These are phyloP conservation scores for Nothobranchius furzeri DNA, from an alignment of 2,113 vertebrate genomes.

Conservation along the genomic window DNA sequence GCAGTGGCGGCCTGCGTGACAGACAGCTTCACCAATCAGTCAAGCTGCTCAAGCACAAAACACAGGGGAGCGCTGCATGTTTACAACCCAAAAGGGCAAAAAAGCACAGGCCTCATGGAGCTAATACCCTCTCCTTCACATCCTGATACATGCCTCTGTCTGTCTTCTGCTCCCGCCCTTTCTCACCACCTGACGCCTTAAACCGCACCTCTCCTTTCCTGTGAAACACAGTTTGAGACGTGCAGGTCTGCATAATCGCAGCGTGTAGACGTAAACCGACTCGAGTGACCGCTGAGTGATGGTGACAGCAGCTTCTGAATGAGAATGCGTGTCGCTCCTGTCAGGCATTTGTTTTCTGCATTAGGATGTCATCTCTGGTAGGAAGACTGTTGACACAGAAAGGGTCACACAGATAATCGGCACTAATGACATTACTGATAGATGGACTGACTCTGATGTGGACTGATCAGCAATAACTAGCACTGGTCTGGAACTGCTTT, in stretches of 20 bases:
- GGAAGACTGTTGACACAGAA: conserved; percentile 55
- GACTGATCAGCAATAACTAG: background rate
- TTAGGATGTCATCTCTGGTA: conserved; percentile 58
- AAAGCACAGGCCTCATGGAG: conserved; percentile 56
- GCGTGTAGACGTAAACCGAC: conserved; percentile 18
- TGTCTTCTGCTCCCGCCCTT: conserved; percentile 2
- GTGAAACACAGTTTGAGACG: conserved; percentile 26
- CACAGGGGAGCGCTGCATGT: conserved; percentile 62
- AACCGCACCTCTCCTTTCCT: conserved; percentile 21
- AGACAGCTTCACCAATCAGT: conserved; percentile 74
- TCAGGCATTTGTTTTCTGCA: conserved; percentile 48
- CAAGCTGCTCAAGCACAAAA: conserved; percentile 64
- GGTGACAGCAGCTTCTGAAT: background rate
- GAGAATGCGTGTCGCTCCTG: conserved; percentile 27
- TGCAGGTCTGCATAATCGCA: conserved; percentile 31
- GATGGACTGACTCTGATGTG: background rate
- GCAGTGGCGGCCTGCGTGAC: conserved; percentile 63
- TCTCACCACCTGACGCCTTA: conserved; percentile 6
- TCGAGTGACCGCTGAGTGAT: background rate
- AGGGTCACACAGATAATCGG: conserved; percentile 39
- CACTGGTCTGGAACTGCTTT: background rate
- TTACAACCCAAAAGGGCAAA: conserved; percentile 62
- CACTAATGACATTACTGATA: conserved; percentile 44
- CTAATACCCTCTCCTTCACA: conserved; percentile 2
- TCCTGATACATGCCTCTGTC: conserved; percentile 13